A percentile compares a stretch with the other conserved stretches of the same genome.
Evolutionary conservation across 2,888 invertebrate species (phyloP).

Genomic region (Phaonia tiefii): DNA sequence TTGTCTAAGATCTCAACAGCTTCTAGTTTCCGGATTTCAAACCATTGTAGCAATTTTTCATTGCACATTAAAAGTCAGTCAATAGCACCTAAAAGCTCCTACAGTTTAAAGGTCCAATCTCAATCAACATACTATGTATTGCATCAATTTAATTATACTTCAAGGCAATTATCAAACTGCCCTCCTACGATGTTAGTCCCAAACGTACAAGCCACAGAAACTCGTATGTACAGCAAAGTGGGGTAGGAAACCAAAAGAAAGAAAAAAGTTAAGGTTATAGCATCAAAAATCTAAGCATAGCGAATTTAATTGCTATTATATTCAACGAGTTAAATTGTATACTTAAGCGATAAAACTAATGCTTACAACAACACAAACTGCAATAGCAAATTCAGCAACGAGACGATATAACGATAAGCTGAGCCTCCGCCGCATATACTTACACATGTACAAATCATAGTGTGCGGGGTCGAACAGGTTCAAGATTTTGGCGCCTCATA

Average conservation of each 20-base stretch:
- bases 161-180: constrained; percentile 26
- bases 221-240: not conserved
- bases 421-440: not conserved
- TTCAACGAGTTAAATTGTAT: constrained; percentile 44
- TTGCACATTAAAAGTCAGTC: too few species aligned
- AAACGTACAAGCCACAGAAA: too few species aligned
- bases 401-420: not conserved
- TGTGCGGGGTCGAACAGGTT: constrained; percentile 48
- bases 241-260: not conserved
- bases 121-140: too few species aligned
- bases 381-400: not conserved
- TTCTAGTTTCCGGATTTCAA: too few species aligned
- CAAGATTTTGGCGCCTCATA: constrained; percentile 44
- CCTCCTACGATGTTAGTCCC: constrained; percentile 11
- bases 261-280: constrained; percentile 33
- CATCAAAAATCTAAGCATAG: constrained; percentile 43
- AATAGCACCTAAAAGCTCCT: too few species aligned
- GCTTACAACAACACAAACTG: not conserved
- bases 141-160: too few species aligned
- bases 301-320: constrained; percentile 64
- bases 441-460: too few species aligned
- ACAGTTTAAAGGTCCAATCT: too few species aligned
- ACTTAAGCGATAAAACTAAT: constrained; percentile 11
- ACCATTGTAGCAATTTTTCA: too few species aligned
- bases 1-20: too few species aligned